A percentile compares a stretch with the other conserved stretches of the same genome.
These are phyloP conservation scores for Chelonus formosanus DNA, from an alignment of 2,888 invertebrate species.

Conservation along the genomic window DNA sequence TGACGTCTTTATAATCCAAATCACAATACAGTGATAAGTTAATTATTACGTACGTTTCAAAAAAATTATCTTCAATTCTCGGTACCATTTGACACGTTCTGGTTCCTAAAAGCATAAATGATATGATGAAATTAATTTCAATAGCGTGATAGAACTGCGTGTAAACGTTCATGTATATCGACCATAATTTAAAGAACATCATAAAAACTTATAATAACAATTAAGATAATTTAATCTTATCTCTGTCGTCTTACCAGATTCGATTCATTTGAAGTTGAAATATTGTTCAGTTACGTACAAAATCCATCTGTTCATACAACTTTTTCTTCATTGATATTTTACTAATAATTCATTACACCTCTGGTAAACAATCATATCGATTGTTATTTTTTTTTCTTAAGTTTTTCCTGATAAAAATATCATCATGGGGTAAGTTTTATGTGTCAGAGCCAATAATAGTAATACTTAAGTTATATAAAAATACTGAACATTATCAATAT, in stretches of 20 bases:
- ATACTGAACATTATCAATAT: no score
- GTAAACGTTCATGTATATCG: conserved; percentile 5
- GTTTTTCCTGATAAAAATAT: background rate
- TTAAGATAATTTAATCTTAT: conserved; percentile 34
- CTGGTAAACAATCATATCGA: no score
- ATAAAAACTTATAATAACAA: conserved; percentile 24
- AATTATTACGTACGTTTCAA: conserved; percentile 8
- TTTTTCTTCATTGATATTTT: background rate
- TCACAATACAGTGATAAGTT: conserved; percentile 14
- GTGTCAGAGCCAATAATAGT: no score
- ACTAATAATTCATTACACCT: background rate
- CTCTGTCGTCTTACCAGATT: conserved; percentile 20
- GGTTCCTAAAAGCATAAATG: background rate
- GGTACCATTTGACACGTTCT: conserved; percentile 7
- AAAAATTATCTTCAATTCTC: background rate
- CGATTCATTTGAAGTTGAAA: conserved; percentile 16
- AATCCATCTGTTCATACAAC: background rate
- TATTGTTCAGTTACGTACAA: conserved; percentile 7
- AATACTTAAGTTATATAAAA: no score
- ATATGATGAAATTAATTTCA: background rate
- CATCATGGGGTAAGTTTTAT: background rate
- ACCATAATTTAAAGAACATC: conserved; percentile 23
- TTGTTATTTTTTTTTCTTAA: background rate
- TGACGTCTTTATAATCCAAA: conserved; percentile 10
- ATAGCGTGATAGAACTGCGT: conserved; percentile 11